Percentiles rank a stretch among this genome's conserved stretches.
These are phyloP conservation scores for Priocnemis perturbator DNA, from an alignment of 2,888 invertebrate species.

Conservation along the genomic window DNA sequence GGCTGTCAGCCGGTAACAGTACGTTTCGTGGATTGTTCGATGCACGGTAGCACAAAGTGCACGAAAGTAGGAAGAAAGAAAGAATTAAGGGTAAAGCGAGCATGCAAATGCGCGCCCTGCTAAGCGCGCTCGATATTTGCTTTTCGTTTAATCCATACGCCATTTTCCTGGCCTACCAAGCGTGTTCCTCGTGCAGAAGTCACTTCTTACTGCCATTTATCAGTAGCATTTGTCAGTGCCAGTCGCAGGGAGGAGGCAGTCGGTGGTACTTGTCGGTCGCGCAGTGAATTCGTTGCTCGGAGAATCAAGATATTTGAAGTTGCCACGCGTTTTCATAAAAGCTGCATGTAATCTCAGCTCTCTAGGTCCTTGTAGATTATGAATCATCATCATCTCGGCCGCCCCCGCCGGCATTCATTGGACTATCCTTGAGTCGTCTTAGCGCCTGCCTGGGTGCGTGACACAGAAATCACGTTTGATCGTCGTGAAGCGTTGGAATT, in stretches of 20 bases:
- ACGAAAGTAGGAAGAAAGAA: constrained; percentile 17
- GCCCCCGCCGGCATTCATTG: background rate
- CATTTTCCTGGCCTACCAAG: too few species aligned
- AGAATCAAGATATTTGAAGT: background rate
- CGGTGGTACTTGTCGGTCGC: too few species aligned
- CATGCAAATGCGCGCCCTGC: too few species aligned
- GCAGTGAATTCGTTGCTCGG: background rate
- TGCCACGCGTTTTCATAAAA: background rate
- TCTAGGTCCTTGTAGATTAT: background rate
- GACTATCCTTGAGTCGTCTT: background rate
- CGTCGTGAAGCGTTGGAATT: background rate
- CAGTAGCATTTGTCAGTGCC: too few species aligned
- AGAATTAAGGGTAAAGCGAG: too few species aligned
- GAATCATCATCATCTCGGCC: background rate
- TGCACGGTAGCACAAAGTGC: constrained; percentile 7
- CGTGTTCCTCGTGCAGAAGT: too few species aligned
- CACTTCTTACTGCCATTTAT: too few species aligned
- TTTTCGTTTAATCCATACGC: too few species aligned
- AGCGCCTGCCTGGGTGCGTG: background rate
- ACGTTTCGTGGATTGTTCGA: constrained; percentile 13
- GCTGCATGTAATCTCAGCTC: background rate
- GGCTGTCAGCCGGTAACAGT: constrained; percentile 31
- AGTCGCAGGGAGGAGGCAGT: too few species aligned
- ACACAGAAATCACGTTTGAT: background rate
- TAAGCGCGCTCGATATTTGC: too few species aligned